Conservation (phyloP, 2,113 vertebrate genomes). For the Dipodomys stephensi region DNA sequence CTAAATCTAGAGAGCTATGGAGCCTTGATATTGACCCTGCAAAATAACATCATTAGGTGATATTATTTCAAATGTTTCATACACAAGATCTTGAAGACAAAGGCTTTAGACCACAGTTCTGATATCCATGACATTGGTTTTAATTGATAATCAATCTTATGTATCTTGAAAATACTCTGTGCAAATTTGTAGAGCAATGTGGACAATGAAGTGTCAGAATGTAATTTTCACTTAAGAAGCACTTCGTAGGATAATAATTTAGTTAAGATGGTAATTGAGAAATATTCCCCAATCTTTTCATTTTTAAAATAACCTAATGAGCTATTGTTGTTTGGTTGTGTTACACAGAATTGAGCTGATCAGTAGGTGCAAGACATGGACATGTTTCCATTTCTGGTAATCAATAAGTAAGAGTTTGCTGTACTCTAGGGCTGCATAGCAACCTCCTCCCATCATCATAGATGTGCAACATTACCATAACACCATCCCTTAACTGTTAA, state of each 20-base stretch:
- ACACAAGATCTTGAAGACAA: neutral
- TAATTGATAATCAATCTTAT: neutral
- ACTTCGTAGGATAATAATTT: neutral
- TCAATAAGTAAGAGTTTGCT: neutral
- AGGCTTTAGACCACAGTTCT: neutral
- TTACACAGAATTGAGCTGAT: neutral
- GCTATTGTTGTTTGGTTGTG: neutral
- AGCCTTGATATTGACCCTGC: neutral
- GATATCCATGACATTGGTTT: neutral
- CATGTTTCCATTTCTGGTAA: neutral
- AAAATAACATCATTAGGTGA: neutral
- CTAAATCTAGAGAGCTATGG: neutral
- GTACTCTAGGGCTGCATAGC: neutral
- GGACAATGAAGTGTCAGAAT: neutral
- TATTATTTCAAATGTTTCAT: neutral
- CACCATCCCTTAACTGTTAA: neutral
- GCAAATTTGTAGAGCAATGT: neutral
- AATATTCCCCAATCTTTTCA: neutral
- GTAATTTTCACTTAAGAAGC: neutral
- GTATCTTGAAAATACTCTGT: neutral
- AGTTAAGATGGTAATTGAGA: neutral
- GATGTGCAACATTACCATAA: neutral
- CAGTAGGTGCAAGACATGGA: neutral
- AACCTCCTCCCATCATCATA: neutral
- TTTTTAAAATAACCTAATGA: constrained; percentile 14